These are phyloP conservation scores for Brachypteracias leptosomus DNA, from an alignment of 2,113 vertebrate genomes.

Conservation along the genomic window DNA sequence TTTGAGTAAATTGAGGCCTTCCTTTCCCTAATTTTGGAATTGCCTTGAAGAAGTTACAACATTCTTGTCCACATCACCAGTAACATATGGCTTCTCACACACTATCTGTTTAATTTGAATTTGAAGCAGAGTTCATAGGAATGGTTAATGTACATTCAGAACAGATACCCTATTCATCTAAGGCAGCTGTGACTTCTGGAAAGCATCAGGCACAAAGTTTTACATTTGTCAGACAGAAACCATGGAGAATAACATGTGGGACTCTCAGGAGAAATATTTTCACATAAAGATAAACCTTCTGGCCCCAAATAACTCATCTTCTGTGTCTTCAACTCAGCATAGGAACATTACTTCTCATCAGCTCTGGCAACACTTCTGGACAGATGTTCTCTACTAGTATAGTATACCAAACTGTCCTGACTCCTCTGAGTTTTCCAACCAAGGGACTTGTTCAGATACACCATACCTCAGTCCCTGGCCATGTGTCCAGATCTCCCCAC, in stretches of 20 bases:
- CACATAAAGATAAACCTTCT: not conserved
- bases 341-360: not conserved
- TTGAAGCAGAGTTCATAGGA: not conserved
- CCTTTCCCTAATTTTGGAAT: not conserved
- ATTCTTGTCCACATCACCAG: not conserved
- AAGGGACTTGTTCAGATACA: too few species aligned
- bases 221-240: not conserved
- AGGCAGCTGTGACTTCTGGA: not conserved
- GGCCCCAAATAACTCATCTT: not conserved
- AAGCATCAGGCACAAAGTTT: not conserved
- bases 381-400: not conserved
- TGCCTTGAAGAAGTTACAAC: not conserved
- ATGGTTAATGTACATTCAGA: not conserved
- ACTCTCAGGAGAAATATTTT: not conserved
- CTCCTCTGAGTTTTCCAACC: not conserved
- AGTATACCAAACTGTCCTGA: rapidly evolving
- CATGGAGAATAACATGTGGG: not conserved
- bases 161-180: not conserved
- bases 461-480: not conserved
- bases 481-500: rapidly evolving
- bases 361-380: not conserved
- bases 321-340: not conserved
- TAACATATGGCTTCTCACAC: not conserved
- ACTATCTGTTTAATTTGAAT: not conserved
- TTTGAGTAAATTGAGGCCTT: not conserved